A percentile compares a stretch with the other conserved stretches of the same genome.
phyloP scores from a whole-genome alignment of 2,797 vertebrate species.

The Halcyon leucocephala region DNA sequence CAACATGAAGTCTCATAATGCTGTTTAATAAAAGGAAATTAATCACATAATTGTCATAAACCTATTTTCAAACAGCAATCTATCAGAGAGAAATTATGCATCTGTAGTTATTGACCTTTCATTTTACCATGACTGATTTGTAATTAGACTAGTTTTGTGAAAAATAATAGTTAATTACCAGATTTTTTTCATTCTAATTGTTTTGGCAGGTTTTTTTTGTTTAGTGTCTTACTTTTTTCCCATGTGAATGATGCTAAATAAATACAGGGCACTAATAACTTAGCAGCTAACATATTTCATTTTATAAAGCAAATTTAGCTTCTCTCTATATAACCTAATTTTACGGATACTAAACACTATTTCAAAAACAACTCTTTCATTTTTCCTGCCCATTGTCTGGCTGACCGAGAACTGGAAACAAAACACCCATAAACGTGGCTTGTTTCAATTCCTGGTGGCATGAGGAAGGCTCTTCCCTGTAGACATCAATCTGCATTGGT shows the following conservation, averaged over 20 bases:
- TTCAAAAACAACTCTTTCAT: neutral
- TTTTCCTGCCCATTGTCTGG: neutral
- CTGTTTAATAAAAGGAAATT: constrained; percentile 83
- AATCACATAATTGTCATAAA: constrained; percentile 85
- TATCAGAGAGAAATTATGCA: constrained; percentile 83
- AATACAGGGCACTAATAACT: constrained; percentile 31
- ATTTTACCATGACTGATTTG: constrained; percentile 79
- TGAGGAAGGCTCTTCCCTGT: neutral
- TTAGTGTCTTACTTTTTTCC: constrained; percentile 39
- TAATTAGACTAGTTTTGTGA: constrained; percentile 81
- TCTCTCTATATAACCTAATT: neutral
- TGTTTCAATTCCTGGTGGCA: neutral
- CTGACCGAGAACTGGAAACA: neutral
- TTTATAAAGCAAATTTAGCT: constrained; percentile 6
- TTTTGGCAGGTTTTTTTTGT: constrained; percentile 49
- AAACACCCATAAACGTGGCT: neutral
- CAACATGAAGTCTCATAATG: constrained; percentile 80
- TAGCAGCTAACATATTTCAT: constrained; percentile 19
- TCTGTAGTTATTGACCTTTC: constrained; percentile 84
- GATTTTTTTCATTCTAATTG: constrained; percentile 76
- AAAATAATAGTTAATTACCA: constrained; percentile 80
- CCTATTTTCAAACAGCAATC: constrained; percentile 84
- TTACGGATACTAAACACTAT: neutral
- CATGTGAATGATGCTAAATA: constrained; percentile 54
- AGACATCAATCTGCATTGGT: neutral